A percentile compares a stretch with the other conserved stretches of the same genome.
phyloP scores from a whole-genome alignment of 2,797 vertebrate species.

The Chrosomus eos region DNA sequence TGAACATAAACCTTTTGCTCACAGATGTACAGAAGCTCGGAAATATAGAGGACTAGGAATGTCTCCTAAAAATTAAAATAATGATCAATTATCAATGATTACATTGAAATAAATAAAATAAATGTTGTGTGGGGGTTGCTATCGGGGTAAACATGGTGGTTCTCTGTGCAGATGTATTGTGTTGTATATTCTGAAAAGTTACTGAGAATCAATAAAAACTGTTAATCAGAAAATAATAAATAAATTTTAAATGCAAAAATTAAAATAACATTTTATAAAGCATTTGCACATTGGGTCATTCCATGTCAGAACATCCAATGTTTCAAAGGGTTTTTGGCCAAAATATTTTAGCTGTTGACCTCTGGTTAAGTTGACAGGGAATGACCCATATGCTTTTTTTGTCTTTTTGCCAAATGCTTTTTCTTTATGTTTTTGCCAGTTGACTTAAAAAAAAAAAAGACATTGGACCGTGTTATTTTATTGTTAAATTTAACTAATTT shows the following conservation, averaged over 20 bases:
- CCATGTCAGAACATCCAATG: not conserved
- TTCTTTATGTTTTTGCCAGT: not conserved
- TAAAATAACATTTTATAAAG: not conserved
- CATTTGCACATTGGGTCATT: not conserved
- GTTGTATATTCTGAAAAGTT: no score
- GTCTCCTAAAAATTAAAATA: not conserved
- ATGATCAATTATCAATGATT: not conserved
- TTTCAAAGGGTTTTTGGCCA: not conserved
- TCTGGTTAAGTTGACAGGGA: not conserved
- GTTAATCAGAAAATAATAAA: not conserved
- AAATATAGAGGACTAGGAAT: not conserved
- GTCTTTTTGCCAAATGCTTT: conserved; percentile 1
- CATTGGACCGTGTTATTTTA: not conserved
- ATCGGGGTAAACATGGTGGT: no score
- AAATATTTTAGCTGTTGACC: not conserved
- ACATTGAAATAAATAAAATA: not conserved
- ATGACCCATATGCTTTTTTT: not conserved
- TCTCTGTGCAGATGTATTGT: no score
- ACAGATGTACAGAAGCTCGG: not conserved
- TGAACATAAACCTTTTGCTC: not conserved
- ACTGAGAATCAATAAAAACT: no score
- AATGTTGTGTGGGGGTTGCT: no score
- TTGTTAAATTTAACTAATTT: not conserved
- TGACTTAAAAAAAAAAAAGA: not conserved
- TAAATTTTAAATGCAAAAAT: not conserved